Evolutionary conservation across 2,797 vertebrate genomes (phyloP), one percentile per base, ranked within the genome.

Genomic region (Melanotaenia trifasciata): DNA sequence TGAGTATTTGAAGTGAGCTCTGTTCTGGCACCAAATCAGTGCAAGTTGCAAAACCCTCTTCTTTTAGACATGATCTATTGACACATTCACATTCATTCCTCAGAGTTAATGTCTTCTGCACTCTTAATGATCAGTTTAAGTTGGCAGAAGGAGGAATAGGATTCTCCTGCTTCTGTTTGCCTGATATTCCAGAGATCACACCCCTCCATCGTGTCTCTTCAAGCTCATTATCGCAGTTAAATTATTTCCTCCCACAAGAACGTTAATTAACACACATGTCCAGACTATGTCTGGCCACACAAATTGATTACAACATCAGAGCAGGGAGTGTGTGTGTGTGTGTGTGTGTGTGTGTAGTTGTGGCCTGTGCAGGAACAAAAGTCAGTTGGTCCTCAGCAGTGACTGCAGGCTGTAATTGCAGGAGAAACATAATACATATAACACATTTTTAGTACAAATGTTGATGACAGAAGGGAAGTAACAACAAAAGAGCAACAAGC

Each of bases 191-290:
- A 24, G 74, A 85, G 89, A 91, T 87, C 89, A 88, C 83, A 87
- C 85, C 83, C 85, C 76, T 90, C 92, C 87, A 76, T 77, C 73
- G 84, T 88, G 87, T 86, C 88, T 88, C 92, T 90, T 93, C 90
- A 94, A 93, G 90, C 92, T 94, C 93, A 94, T 95, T 94, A 95
- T 94, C 89, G 72, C 84, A 76, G 92, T 94, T 92, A 94, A 94
- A 94, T 94, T 91, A 94, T 94, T 93, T 94, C 93, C 93, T 93
- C 92, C 90, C 90, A 90, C 91, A 92, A 94, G 93, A 93, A 91
- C 74, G 84, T 93, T 94, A 94, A 95, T 94, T 94, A 94, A 93
- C 94, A 93, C 91, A 90, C 93, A 92, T 85, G 91, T 95, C 90
- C 92, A 91, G 91, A 90, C 85, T 86, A 90, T 75, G 90, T 93